A percentile compares a stretch with the other conserved stretches of the same genome.
These are phyloP conservation scores for Sciurus niger DNA, from an alignment of 2,113 vertebrate genomes.

Conservation along the genomic window DNA sequence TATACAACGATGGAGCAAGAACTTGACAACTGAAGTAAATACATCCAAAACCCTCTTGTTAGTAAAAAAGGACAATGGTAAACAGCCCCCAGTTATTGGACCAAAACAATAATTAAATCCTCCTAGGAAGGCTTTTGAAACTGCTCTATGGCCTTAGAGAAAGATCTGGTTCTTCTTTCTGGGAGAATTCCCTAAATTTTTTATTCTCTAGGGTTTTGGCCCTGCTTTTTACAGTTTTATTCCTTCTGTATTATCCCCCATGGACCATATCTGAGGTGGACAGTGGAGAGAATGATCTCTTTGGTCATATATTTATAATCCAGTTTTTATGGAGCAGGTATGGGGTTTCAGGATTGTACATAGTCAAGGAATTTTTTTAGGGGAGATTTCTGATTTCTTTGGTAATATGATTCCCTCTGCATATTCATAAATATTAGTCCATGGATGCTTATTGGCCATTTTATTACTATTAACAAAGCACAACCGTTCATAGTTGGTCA, in stretches of 20 bases:
- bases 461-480: too few species aligned
- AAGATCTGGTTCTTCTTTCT: neutral
- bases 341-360: neutral
- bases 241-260: neutral
- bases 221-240: neutral
- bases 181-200: neutral
- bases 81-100: neutral
- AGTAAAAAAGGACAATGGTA: neutral
- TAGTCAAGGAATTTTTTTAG: neutral
- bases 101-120: neutral
- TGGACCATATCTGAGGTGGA: neutral
- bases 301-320: neutral
- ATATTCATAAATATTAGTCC: neutral
- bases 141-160: neutral
- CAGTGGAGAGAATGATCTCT: neutral
- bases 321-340: neutral
- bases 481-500: too few species aligned
- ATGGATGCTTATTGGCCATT: too few species aligned
- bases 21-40: neutral
- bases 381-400: neutral
- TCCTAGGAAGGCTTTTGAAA: neutral
- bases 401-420: neutral
- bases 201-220: neutral
- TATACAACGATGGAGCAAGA: neutral
- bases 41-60: neutral